Conservation (phyloP, 1,140 invertebrate genomes). For the Brachionus sp. region DNA sequence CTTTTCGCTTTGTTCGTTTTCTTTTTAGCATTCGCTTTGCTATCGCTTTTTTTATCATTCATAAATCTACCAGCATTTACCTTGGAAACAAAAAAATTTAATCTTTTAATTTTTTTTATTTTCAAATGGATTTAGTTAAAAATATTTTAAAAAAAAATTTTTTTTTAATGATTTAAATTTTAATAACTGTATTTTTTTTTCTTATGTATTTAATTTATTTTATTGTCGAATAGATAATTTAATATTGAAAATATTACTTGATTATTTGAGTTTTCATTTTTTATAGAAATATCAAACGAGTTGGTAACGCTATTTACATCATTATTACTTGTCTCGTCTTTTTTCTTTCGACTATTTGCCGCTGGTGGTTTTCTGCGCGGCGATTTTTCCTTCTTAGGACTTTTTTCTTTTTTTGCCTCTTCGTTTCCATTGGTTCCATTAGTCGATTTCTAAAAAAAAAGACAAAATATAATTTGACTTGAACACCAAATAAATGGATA, state of each 20-base stretch:
- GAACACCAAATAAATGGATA: background rate
- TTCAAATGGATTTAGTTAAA: too few relatives aligned
- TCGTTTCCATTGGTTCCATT: background rate
- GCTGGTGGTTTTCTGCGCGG: background rate
- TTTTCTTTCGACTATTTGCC: background rate
- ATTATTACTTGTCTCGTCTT: background rate
- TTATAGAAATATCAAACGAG: background rate
- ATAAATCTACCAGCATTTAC: background rate
- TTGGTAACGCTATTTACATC: background rate
- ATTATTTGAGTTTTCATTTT: background rate
- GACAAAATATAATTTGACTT: background rate
- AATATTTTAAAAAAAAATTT: too few relatives aligned
- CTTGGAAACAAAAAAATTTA: background rate
- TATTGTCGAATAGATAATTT: too few relatives aligned
- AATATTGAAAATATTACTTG: background rate
- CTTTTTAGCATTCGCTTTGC: background rate
- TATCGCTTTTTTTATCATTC: background rate
- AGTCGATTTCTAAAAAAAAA: background rate
- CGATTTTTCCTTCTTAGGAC: background rate
- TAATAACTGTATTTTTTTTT: too few relatives aligned
- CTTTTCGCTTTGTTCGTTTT: background rate
- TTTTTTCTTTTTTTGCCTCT: background rate
- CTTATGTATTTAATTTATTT: too few relatives aligned
- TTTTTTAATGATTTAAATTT: too few relatives aligned
- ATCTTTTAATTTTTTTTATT: too few relatives aligned